Percentiles rank a stretch among this genome's conserved stretches.
Conservation (phyloP, 2,113 vertebrate species). For the Catharus fuscescens region DNA sequence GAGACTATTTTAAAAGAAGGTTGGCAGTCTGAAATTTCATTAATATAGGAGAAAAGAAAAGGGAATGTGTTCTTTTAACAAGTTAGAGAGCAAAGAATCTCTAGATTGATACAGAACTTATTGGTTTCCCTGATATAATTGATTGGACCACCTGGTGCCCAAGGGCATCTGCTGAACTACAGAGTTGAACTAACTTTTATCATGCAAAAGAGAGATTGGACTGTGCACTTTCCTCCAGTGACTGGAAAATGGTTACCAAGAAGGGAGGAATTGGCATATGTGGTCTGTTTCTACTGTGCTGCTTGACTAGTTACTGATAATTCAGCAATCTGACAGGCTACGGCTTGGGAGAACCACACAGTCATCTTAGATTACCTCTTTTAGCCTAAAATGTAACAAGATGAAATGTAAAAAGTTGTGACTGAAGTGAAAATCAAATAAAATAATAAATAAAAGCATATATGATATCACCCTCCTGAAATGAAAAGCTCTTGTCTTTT, state of each 20-base stretch:
- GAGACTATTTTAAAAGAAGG: background rate
- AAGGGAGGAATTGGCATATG: constrained; percentile 59
- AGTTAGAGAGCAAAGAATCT: background rate
- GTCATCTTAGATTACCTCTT: constrained; percentile 59
- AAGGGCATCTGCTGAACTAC: constrained; percentile 57
- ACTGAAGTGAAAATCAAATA: constrained; percentile 40
- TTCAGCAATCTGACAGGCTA: constrained; percentile 64
- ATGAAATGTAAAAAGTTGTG: constrained; percentile 8
- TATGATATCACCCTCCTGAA: background rate
- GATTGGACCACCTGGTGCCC: constrained; percentile 51
- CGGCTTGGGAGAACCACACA: constrained; percentile 51
- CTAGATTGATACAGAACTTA: constrained; percentile 38
- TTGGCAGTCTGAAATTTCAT: constrained; percentile 22
- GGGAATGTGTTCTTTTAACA: constrained; percentile 6
- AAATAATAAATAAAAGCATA: constrained; percentile 32
- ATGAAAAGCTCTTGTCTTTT: constrained; percentile 22
- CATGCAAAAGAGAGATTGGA: constrained; percentile 45
- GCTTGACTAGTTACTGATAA: constrained; percentile 66
- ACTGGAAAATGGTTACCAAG: constrained; percentile 47
- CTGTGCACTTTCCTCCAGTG: constrained; percentile 37
- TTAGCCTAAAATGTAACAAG: constrained; percentile 36
- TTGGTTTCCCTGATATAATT: constrained; percentile 46
- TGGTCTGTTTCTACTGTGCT: constrained; percentile 56
- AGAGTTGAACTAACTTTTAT: constrained; percentile 54
- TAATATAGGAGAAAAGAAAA: background rate